A percentile compares a stretch with the other conserved stretches of the same genome.
Evolutionary conservation across 2,113 vertebrate species (phyloP).

Genomic region (Dascyllus trimaculatus): DNA sequence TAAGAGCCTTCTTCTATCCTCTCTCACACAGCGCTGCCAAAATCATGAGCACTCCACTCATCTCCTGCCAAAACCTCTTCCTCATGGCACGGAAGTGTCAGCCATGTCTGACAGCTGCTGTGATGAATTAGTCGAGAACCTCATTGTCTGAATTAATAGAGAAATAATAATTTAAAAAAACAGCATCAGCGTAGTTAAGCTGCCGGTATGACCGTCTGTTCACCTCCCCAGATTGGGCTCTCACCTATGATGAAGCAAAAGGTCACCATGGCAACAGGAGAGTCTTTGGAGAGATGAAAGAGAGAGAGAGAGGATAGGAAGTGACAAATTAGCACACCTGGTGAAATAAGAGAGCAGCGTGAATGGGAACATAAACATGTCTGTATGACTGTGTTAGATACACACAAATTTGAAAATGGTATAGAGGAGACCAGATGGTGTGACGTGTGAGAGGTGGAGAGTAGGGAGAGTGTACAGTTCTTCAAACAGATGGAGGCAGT

Average conservation of each 20-base stretch:
- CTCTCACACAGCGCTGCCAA: slow-evolving; percentile 32
- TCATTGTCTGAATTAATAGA: slow-evolving; percentile 15
- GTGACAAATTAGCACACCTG: slow-evolving; percentile 7
- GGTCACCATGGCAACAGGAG: slow-evolving; percentile 56
- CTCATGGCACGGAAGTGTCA: slow-evolving; percentile 34
- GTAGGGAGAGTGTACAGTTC: slow-evolving; percentile 3
- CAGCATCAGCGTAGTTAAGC: neutral
- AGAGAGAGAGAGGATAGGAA: slow-evolving; percentile 7
- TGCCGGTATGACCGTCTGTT: slow-evolving; percentile 4
- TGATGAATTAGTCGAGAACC: slow-evolving; percentile 14
- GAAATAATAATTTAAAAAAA: neutral
- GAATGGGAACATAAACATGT: neutral
- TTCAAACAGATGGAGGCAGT: slow-evolving; percentile 75
- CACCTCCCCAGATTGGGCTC: slow-evolving; percentile 17
- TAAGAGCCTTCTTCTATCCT: slow-evolving; percentile 43
- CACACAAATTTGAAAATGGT: slow-evolving; percentile 9
- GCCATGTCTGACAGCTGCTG: slow-evolving; percentile 37
- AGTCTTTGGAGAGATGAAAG: slow-evolving; percentile 30
- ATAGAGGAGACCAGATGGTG: slow-evolving; percentile 35
- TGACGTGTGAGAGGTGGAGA: slow-evolving; percentile 28
- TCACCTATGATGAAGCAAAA: slow-evolving; percentile 7
- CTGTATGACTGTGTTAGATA: neutral
- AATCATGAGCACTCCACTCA: slow-evolving; percentile 54
- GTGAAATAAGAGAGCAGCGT: neutral
- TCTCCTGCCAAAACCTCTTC: slow-evolving; percentile 67